Percentiles rank a stretch among this genome's conserved stretches.
phyloP scores from a whole-genome alignment of 1,140 invertebrate genomes.

The Panagrolaimus sp. region DNA sequence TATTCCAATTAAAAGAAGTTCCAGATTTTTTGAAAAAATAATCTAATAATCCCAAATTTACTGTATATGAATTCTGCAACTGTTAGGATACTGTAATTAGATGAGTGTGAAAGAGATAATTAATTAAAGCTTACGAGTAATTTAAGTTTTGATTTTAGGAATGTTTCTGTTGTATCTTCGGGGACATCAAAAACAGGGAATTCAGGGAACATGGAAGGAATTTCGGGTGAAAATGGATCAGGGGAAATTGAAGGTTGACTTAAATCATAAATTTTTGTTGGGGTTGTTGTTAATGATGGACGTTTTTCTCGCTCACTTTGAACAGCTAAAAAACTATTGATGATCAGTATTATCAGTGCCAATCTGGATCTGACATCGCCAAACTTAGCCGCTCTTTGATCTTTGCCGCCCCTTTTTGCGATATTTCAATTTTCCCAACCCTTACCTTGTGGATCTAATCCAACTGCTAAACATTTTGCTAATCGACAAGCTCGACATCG shows the following conservation, averaged over 20 bases:
- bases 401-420: too few species aligned
- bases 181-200: neutral
- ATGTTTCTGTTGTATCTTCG: neutral
- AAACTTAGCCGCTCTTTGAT: too few species aligned
- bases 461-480: slow-evolving; percentile 5
- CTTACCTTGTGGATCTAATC: slow-evolving; percentile 6
- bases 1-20: too few species aligned
- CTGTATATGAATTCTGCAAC: neutral
- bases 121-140: neutral
- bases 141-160: neutral
- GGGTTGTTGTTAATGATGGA: neutral
- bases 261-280: neutral
- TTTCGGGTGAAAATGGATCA: neutral
- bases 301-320: slow-evolving; percentile 8
- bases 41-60: too few species aligned
- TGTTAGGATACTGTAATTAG: neutral
- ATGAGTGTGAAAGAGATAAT: neutral
- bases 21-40: too few species aligned
- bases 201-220: neutral
- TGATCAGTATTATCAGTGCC: neutral
- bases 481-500: neutral
- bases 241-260: neutral
- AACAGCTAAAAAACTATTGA: neutral
- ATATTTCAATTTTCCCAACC: neutral
- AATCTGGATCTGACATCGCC: too few species aligned